phyloP scores from a whole-genome alignment of 2,113 vertebrate species.

The Alaudala cheleensis region DNA sequence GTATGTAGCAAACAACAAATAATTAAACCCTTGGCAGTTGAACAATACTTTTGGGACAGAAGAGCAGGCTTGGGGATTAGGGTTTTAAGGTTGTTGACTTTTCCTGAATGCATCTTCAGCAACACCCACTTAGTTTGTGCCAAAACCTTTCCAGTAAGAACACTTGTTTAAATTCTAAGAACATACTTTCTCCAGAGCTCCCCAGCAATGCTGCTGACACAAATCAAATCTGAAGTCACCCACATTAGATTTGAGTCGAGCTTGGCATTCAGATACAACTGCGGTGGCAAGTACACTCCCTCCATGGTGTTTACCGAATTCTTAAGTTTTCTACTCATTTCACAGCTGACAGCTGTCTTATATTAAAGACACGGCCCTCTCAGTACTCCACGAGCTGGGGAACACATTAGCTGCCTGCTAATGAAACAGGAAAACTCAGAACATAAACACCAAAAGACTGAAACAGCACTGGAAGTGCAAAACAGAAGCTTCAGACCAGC shows the following conservation, averaged over 20 bases:
- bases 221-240: neutral
- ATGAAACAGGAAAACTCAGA: neutral
- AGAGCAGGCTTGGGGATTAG: neutral
- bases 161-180: neutral
- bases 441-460: neutral
- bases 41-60: neutral
- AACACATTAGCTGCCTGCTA: neutral
- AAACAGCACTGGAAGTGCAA: neutral
- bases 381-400: neutral
- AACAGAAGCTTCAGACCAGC: neutral
- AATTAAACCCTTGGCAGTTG: neutral
- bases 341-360: slow-evolving; percentile 29
- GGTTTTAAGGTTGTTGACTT: neutral
- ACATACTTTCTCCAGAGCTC: neutral
- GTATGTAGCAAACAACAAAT: neutral
- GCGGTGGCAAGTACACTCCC: neutral
- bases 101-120: neutral
- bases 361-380: neutral
- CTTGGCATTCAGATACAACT: neutral
- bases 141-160: neutral
- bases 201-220: slow-evolving; percentile 1
- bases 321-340: neutral
- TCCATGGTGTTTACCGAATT: neutral
- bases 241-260: neutral
- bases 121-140: neutral